phyloP scores from a whole-genome alignment of 2,113 vertebrate species.

The Actenoides lindsayi region DNA sequence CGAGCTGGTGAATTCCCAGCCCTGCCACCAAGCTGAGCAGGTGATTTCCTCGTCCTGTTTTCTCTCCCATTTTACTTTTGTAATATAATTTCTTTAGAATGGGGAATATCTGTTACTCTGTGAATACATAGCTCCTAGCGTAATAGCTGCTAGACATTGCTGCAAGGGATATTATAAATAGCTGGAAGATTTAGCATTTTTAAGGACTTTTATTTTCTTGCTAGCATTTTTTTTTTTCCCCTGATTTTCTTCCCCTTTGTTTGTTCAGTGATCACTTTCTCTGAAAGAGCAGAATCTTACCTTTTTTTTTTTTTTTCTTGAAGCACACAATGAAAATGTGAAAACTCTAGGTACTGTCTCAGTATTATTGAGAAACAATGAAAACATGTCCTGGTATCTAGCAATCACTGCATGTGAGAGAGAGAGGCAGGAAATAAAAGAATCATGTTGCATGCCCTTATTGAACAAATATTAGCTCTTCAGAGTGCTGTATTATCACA shows the following conservation, averaged over 20 bases:
- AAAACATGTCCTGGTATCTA: constrained; percentile 32
- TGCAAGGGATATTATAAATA: not conserved
- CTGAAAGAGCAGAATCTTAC: not conserved
- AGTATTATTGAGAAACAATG: constrained; percentile 48
- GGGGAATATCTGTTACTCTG: not conserved
- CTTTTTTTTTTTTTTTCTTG: constrained; percentile 47
- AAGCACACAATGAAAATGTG: constrained; percentile 34
- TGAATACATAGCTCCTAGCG: not conserved
- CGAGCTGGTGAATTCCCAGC: not conserved
- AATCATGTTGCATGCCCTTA: constrained; percentile 14
- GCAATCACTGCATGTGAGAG: not conserved
- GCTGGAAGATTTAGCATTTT: not conserved
- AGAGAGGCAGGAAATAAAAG: constrained; percentile 45
- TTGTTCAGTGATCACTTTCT: not conserved
- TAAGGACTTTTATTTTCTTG: constrained; percentile 1
- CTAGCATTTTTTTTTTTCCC: not conserved
- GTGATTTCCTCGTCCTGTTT: not conserved
- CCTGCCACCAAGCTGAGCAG: not conserved
- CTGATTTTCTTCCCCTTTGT: not conserved
- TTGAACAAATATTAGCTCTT: constrained; percentile 51
- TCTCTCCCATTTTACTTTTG: not conserved
- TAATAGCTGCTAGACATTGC: not conserved
- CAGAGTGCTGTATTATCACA: constrained; percentile 30
- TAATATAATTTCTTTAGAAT: not conserved
- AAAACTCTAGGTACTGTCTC: constrained; percentile 18